A percentile compares a stretch with the other conserved stretches of the same genome.
These are phyloP conservation scores for Drosophila putrida DNA, from an alignment of 2,888 invertebrate genomes.

Conservation along the genomic window DNA sequence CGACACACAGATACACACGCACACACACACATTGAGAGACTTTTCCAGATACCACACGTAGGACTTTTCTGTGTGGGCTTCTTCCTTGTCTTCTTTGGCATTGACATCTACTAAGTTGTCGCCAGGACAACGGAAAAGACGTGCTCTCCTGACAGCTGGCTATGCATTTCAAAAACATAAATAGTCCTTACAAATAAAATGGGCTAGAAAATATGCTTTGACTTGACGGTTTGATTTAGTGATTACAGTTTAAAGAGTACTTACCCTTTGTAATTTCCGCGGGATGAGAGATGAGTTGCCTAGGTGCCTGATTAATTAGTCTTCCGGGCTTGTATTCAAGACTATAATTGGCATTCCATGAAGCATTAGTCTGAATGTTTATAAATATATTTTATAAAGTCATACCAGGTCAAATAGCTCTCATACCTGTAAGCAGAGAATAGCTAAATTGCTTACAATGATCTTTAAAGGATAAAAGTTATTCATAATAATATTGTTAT, in stretches of 20 bases:
- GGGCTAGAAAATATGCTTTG: conserved; percentile 12
- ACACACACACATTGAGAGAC: conserved; percentile 1
- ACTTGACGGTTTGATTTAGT: not conserved
- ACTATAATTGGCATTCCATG: not conserved
- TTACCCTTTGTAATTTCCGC: not conserved
- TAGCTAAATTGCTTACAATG: no score
- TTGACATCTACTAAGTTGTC: conserved; percentile 29
- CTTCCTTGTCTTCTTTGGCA: conserved; percentile 44
- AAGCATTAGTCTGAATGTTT: not conserved
- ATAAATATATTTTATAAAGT: not conserved
- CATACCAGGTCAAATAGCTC: no score
- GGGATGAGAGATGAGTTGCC: conserved; percentile 2
- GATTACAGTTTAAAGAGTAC: not conserved
- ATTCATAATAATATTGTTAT: no score
- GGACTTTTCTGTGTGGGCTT: conserved; percentile 43
- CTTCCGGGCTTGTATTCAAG: not conserved
- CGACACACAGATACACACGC: conserved; percentile 17
- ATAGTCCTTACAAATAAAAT: conserved; percentile 22
- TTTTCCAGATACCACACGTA: conserved; percentile 35
- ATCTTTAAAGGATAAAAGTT: no score
- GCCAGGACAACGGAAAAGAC: conserved; percentile 22
- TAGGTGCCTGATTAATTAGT: conserved; percentile 5
- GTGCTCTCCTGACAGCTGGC: conserved; percentile 33
- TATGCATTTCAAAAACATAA: conserved; percentile 62
- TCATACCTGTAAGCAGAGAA: no score